Percentiles rank a stretch among this genome's conserved stretches.
phyloP scores from a whole-genome alignment of 2,888 invertebrate species.

The Cephus spinipes region DNA sequence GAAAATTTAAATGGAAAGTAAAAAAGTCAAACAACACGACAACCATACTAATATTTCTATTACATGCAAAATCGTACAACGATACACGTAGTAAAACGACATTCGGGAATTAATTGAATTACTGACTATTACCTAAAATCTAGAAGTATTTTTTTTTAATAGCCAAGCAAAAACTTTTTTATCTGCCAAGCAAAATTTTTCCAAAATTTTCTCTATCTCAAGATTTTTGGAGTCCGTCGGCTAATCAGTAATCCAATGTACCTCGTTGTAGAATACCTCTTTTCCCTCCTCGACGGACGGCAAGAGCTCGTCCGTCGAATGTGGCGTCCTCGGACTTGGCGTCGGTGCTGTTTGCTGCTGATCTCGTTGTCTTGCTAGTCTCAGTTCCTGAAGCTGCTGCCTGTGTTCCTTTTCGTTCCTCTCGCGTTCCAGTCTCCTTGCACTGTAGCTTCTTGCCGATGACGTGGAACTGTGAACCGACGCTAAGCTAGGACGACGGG shows the following conservation, averaged over 20 bases:
- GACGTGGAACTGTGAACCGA: constrained; percentile 88
- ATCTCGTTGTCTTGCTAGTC: constrained; percentile 77
- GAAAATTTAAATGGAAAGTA: not conserved
- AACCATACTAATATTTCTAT: not conserved
- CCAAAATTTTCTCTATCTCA: not conserved
- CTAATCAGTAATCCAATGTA: constrained; percentile 24
- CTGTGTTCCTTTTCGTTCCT: constrained; percentile 84
- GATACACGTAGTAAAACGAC: not conserved
- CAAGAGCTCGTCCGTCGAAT: constrained; percentile 85
- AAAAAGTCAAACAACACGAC: not conserved
- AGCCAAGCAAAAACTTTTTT: not conserved
- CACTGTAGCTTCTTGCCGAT: constrained; percentile 85
- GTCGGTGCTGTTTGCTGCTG: constrained; percentile 70
- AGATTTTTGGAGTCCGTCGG: not conserved
- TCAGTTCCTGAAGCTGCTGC: constrained; percentile 78
- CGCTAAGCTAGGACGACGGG: constrained; percentile 87
- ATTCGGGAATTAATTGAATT: not conserved
- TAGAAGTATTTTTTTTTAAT: not conserved
- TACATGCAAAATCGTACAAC: not conserved
- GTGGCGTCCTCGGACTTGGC: constrained; percentile 84
- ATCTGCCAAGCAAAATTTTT: not conserved
- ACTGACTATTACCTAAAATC: not conserved
- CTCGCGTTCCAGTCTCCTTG: constrained; percentile 83
- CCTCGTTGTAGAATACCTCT: constrained; percentile 72
- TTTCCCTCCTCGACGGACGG: constrained; percentile 84